phyloP scores from a whole-genome alignment of 53 echinoderm and acorn worm genomes.

The Echinometra lucunter region DNA sequence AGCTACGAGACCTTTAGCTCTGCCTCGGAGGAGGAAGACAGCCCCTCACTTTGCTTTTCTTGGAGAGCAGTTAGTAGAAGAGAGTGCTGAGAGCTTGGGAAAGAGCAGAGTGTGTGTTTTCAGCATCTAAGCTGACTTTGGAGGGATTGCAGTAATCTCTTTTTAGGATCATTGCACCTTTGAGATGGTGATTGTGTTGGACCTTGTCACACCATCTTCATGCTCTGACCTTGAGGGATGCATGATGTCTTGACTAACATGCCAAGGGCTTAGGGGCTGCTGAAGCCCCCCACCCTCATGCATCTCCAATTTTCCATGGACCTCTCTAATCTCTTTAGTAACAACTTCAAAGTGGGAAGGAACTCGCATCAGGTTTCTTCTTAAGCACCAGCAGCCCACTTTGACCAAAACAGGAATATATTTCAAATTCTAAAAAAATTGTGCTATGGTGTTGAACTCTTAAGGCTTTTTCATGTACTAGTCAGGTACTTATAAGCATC shows the following conservation, averaged over 20 bases:
- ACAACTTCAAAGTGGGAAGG: neutral
- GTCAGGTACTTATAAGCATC: neutral
- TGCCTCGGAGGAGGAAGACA: constrained; percentile 8
- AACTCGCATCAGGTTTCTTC: neutral
- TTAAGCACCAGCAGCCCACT: neutral
- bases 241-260: neutral
- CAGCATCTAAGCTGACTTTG: neutral
- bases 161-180: neutral
- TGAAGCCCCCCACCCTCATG: neutral
- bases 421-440: neutral
- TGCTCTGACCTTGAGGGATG: neutral
- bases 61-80: neutral
- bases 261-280: neutral
- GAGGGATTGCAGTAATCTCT: neutral
- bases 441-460: neutral
- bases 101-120: neutral
- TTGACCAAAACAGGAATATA: neutral
- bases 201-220: constrained; percentile 17
- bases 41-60: constrained; percentile 30
- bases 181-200: constrained; percentile 19
- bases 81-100: neutral
- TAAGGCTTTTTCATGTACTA: neutral
- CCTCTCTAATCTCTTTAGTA: neutral
- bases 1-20: neutral
- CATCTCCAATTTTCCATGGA: neutral